Conservation (phyloP, 2,797 vertebrate genomes). For the Euphonia xanthogaster region DNA sequence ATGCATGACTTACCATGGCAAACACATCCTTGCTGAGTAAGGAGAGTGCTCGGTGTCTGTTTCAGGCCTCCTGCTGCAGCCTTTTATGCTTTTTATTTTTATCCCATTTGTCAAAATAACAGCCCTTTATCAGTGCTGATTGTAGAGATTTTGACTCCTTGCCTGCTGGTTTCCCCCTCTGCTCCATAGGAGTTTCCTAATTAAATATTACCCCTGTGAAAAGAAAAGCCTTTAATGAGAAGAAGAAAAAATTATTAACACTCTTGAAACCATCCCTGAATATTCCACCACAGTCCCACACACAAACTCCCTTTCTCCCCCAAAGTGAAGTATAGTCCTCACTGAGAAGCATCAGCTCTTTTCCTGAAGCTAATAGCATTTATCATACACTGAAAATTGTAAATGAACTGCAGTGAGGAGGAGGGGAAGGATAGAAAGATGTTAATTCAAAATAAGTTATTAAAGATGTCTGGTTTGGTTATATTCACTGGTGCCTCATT, state of each 20-base stretch:
- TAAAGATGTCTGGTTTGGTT: neutral
- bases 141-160: conserved; percentile 33
- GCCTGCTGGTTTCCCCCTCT: neutral
- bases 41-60: fast-evolving
- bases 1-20: neutral
- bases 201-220: neutral
- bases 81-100: conserved; percentile 31
- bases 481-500: neutral
- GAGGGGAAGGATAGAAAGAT: neutral
- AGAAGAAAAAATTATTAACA: neutral
- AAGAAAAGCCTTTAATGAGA: conserved; percentile 15
- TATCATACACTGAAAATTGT: neutral
- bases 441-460: neutral
- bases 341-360: neutral
- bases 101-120: conserved; percentile 47
- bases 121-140: conserved; percentile 31
- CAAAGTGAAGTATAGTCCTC: neutral
- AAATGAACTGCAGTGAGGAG: neutral
- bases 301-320: neutral
- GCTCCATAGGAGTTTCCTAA: neutral
- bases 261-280: neutral
- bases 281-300: neutral
- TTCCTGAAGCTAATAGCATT: neutral
- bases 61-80: neutral
- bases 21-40: neutral